Conservation (phyloP, 2,797 vertebrate genomes). For the Sphenopsis melanotis region DNA sequence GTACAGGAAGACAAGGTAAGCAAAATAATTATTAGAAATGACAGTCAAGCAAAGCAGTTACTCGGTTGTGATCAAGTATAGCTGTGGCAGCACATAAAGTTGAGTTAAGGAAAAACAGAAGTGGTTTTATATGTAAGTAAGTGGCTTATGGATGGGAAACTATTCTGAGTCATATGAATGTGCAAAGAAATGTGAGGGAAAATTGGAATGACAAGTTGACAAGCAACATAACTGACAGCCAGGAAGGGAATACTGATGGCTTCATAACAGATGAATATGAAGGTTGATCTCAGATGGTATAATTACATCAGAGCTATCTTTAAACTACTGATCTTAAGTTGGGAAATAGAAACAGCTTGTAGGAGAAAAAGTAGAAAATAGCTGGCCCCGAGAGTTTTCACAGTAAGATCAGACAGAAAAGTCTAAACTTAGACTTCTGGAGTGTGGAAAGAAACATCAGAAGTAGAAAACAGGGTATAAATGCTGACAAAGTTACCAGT, state of each 20-base stretch:
- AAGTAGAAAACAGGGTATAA: background rate
- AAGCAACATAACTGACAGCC: background rate
- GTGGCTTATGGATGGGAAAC: background rate
- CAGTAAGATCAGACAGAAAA: background rate
- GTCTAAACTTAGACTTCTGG: background rate
- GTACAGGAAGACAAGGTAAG: background rate
- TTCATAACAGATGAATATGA: background rate
- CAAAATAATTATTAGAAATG: background rate
- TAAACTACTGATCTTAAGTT: background rate
- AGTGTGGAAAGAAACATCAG: background rate
- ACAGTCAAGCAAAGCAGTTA: background rate
- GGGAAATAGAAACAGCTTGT: slow-evolving; percentile 21
- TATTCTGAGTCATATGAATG: background rate
- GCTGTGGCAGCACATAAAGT: background rate
- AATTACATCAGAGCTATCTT: slow-evolving; percentile 1
- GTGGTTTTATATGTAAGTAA: background rate
- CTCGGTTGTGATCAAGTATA: background rate
- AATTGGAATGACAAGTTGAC: background rate
- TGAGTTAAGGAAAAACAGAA: background rate
- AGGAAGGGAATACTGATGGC: background rate
- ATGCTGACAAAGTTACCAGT: background rate
- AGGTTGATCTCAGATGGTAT: background rate
- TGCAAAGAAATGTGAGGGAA: background rate
- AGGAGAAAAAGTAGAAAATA: slow-evolving; percentile 34
- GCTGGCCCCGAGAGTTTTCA: slow-evolving; percentile 1